phyloP scores from a whole-genome alignment of 2,888 invertebrate species.

The Micropterix aruncella region DNA sequence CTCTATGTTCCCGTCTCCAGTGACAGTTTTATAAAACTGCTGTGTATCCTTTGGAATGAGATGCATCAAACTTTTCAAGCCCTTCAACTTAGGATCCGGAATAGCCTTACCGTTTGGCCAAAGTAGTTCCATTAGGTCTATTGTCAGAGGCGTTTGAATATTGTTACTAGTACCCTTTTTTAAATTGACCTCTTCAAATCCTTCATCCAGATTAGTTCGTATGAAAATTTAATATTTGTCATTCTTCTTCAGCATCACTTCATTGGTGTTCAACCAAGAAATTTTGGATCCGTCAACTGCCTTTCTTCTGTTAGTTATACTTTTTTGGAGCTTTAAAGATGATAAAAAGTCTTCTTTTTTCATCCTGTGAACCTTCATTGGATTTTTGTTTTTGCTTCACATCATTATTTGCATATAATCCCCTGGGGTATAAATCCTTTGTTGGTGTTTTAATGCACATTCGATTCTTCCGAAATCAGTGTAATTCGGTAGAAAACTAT shows the following conservation, averaged over 20 bases:
- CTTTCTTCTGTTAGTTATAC: constrained; percentile 7
- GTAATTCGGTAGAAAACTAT: constrained; percentile 11
- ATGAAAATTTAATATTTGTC: constrained; percentile 8
- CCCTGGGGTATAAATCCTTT: constrained; percentile 7
- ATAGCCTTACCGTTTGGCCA: constrained; percentile 10
- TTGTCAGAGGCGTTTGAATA: too few species aligned
- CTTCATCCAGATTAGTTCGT: constrained; percentile 8
- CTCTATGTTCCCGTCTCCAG: too few species aligned
- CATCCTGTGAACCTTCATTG: constrained; percentile 5
- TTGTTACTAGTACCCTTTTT: too few species aligned
- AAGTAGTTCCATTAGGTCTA: constrained; percentile 9
- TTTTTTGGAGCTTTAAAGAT: not conserved
- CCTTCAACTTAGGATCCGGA: too few species aligned
- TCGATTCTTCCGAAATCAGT: constrained; percentile 12
- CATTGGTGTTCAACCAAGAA: constrained; percentile 8
- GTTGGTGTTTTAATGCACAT: constrained; percentile 6
- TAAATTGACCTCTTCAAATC: constrained; percentile 7
- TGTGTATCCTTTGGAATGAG: too few species aligned
- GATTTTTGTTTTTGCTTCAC: constrained; percentile 4
- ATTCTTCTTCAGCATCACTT: constrained; percentile 10
- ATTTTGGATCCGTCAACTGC: constrained; percentile 8
- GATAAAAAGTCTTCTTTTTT: constrained; percentile 7
- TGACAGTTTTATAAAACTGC: too few species aligned
- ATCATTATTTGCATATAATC: constrained; percentile 9
- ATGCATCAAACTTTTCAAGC: too few species aligned